These are phyloP conservation scores for Coendou prehensilis DNA, from an alignment of 2,797 vertebrate species.

Conservation along the genomic window DNA sequence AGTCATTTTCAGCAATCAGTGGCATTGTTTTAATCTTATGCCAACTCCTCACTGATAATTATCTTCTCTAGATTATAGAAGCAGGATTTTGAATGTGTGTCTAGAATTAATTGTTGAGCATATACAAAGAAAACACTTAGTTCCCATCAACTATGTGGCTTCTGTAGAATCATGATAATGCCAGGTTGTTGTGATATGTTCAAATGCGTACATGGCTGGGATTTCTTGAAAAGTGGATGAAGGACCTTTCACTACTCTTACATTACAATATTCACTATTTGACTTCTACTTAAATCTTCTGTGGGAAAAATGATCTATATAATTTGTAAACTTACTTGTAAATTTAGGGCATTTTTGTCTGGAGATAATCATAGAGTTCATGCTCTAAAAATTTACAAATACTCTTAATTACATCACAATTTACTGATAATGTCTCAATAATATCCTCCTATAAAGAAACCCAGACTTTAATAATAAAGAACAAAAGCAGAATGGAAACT, in stretches of 20 bases:
- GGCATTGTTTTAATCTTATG: neutral
- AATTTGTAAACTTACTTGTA: neutral
- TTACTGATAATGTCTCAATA: constrained; percentile 17
- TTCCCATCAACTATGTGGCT: neutral
- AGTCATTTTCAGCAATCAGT: neutral
- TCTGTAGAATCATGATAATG: neutral
- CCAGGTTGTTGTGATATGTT: neutral
- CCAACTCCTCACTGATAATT: neutral
- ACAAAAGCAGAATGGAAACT: constrained; percentile 24
- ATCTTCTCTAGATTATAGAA: neutral
- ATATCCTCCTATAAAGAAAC: constrained; percentile 10
- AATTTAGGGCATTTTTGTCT: neutral
- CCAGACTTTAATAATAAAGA: neutral
- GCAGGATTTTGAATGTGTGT: neutral
- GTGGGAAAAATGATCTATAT: neutral
- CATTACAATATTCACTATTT: neutral
- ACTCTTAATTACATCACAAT: neutral
- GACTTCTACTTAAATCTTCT: constrained; percentile 1
- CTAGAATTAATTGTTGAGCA: neutral
- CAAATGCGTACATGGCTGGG: neutral
- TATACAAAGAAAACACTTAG: neutral
- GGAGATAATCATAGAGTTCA: neutral
- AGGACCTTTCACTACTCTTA: neutral
- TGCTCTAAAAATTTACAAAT: neutral
- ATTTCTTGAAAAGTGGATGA: neutral